Evolutionary conservation across 53 echinoderm and acorn worm species (phyloP).

Genomic region (Glandiceps talaboti): DNA sequence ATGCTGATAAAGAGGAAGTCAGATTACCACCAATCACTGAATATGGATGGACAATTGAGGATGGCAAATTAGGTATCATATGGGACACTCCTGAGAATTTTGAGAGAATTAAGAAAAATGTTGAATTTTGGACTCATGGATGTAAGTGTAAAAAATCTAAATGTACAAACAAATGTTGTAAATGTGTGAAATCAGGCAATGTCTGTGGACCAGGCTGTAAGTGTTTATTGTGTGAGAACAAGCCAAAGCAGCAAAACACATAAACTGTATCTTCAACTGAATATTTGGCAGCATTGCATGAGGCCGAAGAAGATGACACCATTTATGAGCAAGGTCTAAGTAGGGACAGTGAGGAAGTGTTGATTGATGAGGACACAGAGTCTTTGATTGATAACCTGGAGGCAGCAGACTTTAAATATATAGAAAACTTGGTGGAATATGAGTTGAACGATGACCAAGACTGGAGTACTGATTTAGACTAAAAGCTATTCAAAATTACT

Average conservation of each 20-base stretch:
- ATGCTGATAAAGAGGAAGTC: slow-evolving; percentile 8
- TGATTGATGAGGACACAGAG: not conserved
- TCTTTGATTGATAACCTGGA: not conserved
- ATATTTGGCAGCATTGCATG: not conserved
- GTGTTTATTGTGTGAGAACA: not conserved
- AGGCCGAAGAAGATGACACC: not conserved
- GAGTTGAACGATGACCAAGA: not conserved
- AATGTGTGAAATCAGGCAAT: not conserved
- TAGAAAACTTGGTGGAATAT: not conserved
- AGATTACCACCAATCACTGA: slow-evolving; percentile 3
- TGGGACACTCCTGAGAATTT: slow-evolving; percentile 21
- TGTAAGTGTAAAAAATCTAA: no score
- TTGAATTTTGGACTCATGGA: no score
- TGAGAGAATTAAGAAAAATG: no score
- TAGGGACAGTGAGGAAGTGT: not conserved
- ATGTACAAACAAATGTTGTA: not conserved
- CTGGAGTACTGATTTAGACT: not conserved
- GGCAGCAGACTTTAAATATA: not conserved
- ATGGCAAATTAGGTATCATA: slow-evolving; percentile 1
- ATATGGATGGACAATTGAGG: slow-evolving; percentile 14
- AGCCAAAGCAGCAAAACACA: not conserved
- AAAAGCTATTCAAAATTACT: no score
- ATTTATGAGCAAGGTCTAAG: not conserved
- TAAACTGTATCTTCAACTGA: not conserved
- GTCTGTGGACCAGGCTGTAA: not conserved